phyloP scores from a whole-genome alignment of 1,140 invertebrate genomes.

The Oppia nitens region DNA sequence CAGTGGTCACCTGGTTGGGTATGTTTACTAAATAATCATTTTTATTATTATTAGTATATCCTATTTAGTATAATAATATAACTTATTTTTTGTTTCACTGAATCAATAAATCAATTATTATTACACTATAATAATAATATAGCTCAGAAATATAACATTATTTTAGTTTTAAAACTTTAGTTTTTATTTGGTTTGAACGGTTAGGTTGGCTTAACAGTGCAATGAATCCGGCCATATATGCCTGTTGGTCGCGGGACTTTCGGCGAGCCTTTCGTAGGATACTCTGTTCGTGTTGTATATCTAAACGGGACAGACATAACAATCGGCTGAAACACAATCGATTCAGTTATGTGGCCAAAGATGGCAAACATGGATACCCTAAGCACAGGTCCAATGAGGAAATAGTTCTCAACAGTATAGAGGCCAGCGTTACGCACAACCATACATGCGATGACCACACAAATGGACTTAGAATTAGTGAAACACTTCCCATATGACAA shows the following conservation, averaged over 20 bases:
- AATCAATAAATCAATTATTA: too few relatives aligned
- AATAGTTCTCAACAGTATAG: not conserved
- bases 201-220: conserved; percentile 91
- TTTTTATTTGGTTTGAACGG: not conserved
- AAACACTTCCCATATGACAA: too few relatives aligned
- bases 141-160: too few relatives aligned
- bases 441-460: too few relatives aligned
- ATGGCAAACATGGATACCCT: not conserved
- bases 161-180: too few relatives aligned
- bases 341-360: not conserved
- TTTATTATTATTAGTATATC: too few relatives aligned
- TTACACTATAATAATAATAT: too few relatives aligned
- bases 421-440: too few relatives aligned
- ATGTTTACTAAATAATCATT: too few relatives aligned
- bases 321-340: not conserved
- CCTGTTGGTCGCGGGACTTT: conserved; percentile 89
- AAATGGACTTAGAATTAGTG: too few relatives aligned
- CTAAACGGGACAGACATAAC: not conserved
- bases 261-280: conserved; percentile 42
- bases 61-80: too few relatives aligned
- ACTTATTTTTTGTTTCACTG: too few relatives aligned
- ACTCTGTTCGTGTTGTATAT: conserved; percentile 20
- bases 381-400: not conserved
- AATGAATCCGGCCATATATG: conserved; percentile 95
- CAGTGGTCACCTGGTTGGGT: conserved; percentile 73